Conservation (phyloP, 64 coral and sea anemone species). For the Montipora sp. region DNA sequence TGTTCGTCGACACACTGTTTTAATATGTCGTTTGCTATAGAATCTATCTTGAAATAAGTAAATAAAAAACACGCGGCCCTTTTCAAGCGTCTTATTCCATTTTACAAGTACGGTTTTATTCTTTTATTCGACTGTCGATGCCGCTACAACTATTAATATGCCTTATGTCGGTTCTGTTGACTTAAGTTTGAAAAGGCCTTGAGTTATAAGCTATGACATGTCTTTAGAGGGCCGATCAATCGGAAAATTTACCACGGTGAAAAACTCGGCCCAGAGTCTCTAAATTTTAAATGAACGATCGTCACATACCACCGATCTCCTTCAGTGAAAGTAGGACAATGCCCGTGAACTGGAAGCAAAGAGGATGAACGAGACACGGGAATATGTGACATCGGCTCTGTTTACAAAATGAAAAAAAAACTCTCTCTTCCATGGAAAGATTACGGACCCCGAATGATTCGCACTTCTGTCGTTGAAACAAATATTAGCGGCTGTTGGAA, state of each 20-base stretch:
- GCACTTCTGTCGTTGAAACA: not conserved
- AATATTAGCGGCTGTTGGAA: not conserved
- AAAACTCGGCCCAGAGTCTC: not conserved
- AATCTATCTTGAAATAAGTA: slow-evolving; percentile 49
- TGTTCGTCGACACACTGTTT: not conserved
- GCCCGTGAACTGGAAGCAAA: not conserved
- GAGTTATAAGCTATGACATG: slow-evolving; percentile 54
- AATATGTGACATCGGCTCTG: slow-evolving; percentile 22
- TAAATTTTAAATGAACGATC: slow-evolving; percentile 17
- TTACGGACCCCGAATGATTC: not conserved
- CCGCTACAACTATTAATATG: slow-evolving; percentile 58
- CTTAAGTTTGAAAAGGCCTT: slow-evolving; percentile 60
- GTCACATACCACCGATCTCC: not conserved
- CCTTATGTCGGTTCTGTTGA: slow-evolving; percentile 50
- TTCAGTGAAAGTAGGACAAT: not conserved
- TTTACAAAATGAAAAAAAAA: slow-evolving; percentile 35
- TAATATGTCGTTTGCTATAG: slow-evolving; percentile 2
- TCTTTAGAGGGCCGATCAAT: slow-evolving; percentile 36
- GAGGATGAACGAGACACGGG: not conserved
- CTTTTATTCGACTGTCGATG: slow-evolving; percentile 62
- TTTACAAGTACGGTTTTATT: slow-evolving; percentile 51
- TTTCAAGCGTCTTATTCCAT: slow-evolving; percentile 21
- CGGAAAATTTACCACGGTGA: slow-evolving; percentile 38
- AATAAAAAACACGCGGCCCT: slow-evolving; percentile 57
- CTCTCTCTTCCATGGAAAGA: not conserved